phyloP scores from a whole-genome alignment of 2,797 vertebrate genomes.

The Megalops cyprinoides region DNA sequence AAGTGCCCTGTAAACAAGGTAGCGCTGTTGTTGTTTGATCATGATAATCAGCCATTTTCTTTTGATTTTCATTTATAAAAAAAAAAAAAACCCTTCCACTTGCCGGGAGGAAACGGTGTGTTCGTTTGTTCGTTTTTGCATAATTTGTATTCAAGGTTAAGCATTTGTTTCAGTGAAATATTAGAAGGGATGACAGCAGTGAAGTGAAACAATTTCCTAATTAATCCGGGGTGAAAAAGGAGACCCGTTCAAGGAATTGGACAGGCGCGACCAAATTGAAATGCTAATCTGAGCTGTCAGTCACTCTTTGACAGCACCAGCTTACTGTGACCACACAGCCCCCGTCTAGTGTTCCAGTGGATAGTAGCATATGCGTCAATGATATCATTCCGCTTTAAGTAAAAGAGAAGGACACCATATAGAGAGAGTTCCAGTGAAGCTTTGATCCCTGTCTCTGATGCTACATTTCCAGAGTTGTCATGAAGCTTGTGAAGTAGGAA shows the following conservation, averaged over 20 bases:
- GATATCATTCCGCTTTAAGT: too few species aligned
- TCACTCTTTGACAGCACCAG: background rate
- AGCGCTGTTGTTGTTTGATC: background rate
- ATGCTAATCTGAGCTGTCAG: slow-evolving; percentile 24
- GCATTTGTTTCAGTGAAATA: background rate
- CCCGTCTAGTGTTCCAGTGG: too few species aligned
- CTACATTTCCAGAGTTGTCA: too few species aligned
- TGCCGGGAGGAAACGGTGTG: too few species aligned
- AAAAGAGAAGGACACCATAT: too few species aligned
- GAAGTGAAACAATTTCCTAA: slow-evolving; percentile 1
- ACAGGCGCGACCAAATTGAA: slow-evolving; percentile 24
- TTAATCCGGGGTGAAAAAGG: slow-evolving; percentile 10
- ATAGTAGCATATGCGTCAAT: too few species aligned
- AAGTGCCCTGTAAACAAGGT: background rate
- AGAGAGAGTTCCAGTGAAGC: too few species aligned
- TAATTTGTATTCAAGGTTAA: background rate
- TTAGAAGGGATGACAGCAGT: background rate
- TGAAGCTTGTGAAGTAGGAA: too few species aligned
- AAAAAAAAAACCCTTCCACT: too few species aligned
- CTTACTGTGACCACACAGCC: background rate
- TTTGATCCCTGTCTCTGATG: too few species aligned
- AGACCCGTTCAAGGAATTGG: background rate
- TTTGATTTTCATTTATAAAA: background rate
- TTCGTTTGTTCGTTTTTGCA: slow-evolving; percentile 7
- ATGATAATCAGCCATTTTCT: background rate